Conservation (phyloP, 2,888 invertebrate genomes). For the Ochropleura plecta region DNA sequence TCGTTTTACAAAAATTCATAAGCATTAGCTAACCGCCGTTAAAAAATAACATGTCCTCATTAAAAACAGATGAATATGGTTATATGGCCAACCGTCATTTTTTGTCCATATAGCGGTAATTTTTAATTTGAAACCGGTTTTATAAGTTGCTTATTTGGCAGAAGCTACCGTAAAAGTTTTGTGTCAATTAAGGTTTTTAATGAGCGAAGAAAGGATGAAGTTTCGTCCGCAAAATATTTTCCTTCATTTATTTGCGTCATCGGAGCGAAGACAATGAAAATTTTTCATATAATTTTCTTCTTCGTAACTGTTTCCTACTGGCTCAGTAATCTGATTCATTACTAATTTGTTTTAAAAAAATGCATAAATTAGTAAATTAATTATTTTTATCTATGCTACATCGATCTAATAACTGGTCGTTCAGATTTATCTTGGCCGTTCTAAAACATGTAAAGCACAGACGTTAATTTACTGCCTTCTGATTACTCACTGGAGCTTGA, state of each 20-base stretch:
- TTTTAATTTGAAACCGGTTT: slow-evolving; percentile 72
- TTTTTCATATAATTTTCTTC: slow-evolving; percentile 43
- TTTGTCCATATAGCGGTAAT: slow-evolving; percentile 66
- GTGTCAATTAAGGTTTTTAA: slow-evolving; percentile 70
- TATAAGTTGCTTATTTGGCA: slow-evolving; percentile 65
- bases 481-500: slow-evolving; percentile 65
- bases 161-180: slow-evolving; percentile 64
- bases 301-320: slow-evolving; percentile 35
- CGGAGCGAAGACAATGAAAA: slow-evolving; percentile 45
- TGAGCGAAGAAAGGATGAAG: slow-evolving; percentile 52
- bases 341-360: slow-evolving; percentile 53
- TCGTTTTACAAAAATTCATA: slow-evolving; percentile 62
- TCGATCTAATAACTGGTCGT: slow-evolving; percentile 48
- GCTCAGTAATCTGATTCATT: slow-evolving; percentile 38
- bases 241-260: slow-evolving; percentile 30
- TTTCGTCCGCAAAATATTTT: slow-evolving; percentile 37
- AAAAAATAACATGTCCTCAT: slow-evolving; percentile 65
- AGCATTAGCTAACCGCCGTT: slow-evolving; percentile 61
- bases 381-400: slow-evolving; percentile 54
- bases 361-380: slow-evolving; percentile 38
- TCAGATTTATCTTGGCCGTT: slow-evolving; percentile 47
- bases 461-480: slow-evolving; percentile 64
- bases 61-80: slow-evolving; percentile 52
- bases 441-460: slow-evolving; percentile 52
- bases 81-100: slow-evolving; percentile 53